Conservation (phyloP, 2,888 invertebrate genomes). For the Nephrotoma appendiculata region DNA sequence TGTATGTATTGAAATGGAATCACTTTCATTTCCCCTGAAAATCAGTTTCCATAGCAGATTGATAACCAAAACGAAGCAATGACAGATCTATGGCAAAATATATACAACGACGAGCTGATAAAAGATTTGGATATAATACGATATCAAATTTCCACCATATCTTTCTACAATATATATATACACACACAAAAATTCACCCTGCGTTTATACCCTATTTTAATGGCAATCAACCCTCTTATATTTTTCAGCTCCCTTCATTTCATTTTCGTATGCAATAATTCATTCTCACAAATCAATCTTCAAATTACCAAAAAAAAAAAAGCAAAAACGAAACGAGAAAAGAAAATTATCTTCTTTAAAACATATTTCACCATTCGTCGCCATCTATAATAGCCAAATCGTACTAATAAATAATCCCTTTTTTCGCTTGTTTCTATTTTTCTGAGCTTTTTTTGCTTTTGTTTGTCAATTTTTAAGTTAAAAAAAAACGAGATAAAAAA, state of each 20-base stretch:
- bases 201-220: background rate
- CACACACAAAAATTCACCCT: background rate
- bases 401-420: constrained; percentile 5
- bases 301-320: constrained; percentile 1
- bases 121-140: background rate
- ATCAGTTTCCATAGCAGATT: background rate
- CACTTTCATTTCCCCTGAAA: background rate
- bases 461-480: background rate
- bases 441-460: background rate
- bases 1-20: background rate
- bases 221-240: background rate
- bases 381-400: constrained; percentile 5
- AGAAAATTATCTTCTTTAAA: constrained; percentile 2
- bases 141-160: background rate
- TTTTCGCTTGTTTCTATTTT: background rate
- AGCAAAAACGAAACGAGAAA: background rate
- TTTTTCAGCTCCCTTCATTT: background rate
- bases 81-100: background rate
- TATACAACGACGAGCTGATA: background rate
- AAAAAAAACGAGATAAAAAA: background rate
- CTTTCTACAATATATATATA: background rate
- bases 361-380: constrained; percentile 5
- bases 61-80: background rate
- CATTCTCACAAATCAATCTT: constrained; percentile 4
- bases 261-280: background rate